Conservation (phyloP, 2,888 invertebrate genomes). For the Ichneumon xanthorius region DNA sequence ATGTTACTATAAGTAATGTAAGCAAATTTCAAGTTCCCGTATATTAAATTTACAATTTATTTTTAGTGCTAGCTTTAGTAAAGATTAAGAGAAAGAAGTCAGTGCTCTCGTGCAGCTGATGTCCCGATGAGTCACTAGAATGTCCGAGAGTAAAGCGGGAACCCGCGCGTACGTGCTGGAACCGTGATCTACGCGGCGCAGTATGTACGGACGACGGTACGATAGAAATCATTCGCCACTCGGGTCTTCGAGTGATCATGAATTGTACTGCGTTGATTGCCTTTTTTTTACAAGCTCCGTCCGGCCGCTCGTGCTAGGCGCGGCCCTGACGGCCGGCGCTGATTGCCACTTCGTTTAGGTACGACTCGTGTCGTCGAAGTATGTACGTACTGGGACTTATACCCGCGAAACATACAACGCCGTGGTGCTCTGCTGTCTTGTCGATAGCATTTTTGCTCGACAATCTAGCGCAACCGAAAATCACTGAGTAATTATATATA, state of each 20-base stretch:
- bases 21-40: no score
- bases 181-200: no score
- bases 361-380: slow-evolving; percentile 17
- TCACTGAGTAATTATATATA: not conserved
- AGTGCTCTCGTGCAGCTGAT: no score
- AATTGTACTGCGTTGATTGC: slow-evolving; percentile 41
- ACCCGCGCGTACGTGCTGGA: no score
- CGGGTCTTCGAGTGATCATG: slow-evolving; percentile 34
- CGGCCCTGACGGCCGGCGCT: slow-evolving; percentile 29
- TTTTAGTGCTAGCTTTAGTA: not conserved
- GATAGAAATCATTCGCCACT: not conserved
- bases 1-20: no score
- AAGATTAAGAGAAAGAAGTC: no score
- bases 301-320: slow-evolving; percentile 37
- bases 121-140: not conserved
- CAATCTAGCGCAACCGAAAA: not conserved
- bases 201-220: no score
- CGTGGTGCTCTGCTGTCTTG: not conserved
- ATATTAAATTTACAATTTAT: no score
- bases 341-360: slow-evolving; percentile 58
- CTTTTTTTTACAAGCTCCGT: slow-evolving; percentile 43
- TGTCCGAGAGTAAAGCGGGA: no score
- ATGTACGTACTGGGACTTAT: not conserved
- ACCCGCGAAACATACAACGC: not conserved
- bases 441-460: not conserved